Evolutionary conservation across 2,888 invertebrate genomes (phyloP).

Genomic region (Augochlorella aurata): DNA sequence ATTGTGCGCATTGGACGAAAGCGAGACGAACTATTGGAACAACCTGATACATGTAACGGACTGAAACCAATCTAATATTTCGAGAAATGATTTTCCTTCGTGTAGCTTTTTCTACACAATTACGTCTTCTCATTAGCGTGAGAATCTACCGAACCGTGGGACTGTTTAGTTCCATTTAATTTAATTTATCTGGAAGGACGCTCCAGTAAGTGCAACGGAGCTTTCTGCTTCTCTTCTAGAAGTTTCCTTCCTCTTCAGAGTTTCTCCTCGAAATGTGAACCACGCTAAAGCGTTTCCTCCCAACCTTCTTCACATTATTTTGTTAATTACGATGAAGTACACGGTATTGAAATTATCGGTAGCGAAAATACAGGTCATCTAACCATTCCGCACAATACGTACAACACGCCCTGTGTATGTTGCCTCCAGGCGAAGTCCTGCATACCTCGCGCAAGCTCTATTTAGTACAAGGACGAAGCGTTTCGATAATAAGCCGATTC

Average conservation of each 20-base stretch:
- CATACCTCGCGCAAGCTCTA: constrained; percentile 12
- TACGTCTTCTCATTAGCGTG: not conserved
- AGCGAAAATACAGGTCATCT: constrained; percentile 23
- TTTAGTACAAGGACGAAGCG: constrained; percentile 31
- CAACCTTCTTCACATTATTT: not conserved
- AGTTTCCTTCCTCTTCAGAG: not conserved
- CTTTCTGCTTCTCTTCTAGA: not conserved
- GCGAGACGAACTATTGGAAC: not conserved
- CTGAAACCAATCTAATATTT: not conserved
- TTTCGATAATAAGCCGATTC: constrained; percentile 26
- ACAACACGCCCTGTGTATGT: constrained; percentile 26
- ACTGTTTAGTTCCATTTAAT: not conserved
- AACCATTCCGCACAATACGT: constrained; percentile 9
- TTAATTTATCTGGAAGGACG: not conserved
- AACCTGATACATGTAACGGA: not conserved
- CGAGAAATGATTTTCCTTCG: not conserved
- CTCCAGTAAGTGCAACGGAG: not conserved
- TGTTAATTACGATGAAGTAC: constrained; percentile 4
- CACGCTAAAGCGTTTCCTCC: not conserved
- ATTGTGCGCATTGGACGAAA: too few relatives aligned
- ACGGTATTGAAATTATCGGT: constrained; percentile 18
- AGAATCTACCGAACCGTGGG: not conserved
- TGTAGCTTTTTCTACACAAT: not conserved
- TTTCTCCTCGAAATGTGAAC: not conserved
- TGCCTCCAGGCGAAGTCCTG: constrained; percentile 21